Evolutionary conservation across 2,113 vertebrate genomes (phyloP), one percentile per base, ranked within the genome.

Genomic region (Rhodinocichla rosea): DNA sequence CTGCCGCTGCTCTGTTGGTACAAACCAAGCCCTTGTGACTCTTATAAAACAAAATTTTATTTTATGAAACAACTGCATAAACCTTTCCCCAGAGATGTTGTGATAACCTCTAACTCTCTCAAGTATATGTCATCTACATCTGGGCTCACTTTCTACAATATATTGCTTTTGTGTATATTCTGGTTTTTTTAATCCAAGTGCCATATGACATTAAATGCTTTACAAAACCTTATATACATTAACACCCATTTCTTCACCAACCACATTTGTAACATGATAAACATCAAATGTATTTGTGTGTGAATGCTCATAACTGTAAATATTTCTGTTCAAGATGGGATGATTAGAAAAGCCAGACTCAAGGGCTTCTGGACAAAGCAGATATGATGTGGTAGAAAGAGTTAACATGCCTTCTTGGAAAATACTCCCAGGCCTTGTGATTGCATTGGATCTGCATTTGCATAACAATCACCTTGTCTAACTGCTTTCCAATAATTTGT

Each of bases 401-500:
- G 39, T 49, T 78, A 89, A 84, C 7, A 2, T 26, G 21, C 7
- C 60, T 77, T 35, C 71, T 60, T 73, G 70, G 63, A 70, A 86
- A 77, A 68, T 33, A 59, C 27, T 89, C 39, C 27, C 53, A 81
- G 81, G 33, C 22, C 47, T 85, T n/a, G 28, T 42, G 81, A 26
- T 63, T 80, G 40, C 49, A 33, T 47, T 77, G 55, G 44, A 55
- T 78, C 15, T 64, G 39, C 26, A 75, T 89, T 91, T 90, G 53
- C 87, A 68, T 82, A 83, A 87, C 44, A 94, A 95, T 87, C 53
- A 64, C 47, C 20, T 83, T 57, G 45, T 42, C 69, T 79, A 76
- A 62, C n/a, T 83, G 64, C 59, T 95, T 95, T 85, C 53, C 86
- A 92, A 47, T 83, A 86, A 90, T 86, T 88, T 59, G 32, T 37